phyloP scores from a whole-genome alignment of 2,113 vertebrate species.

The Eulemur macaco region DNA sequence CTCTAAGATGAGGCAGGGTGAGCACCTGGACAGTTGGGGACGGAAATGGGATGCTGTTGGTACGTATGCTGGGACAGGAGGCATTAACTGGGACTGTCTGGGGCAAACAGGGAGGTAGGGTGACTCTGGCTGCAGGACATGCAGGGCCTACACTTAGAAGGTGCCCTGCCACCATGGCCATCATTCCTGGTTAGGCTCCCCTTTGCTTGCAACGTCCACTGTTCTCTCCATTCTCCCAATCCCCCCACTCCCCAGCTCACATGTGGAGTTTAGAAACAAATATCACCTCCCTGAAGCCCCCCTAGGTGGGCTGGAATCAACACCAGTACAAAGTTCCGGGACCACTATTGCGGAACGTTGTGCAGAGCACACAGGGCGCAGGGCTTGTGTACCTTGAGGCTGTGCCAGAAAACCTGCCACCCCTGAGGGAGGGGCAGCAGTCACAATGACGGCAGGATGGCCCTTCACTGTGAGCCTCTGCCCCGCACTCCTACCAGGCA shows the following conservation, averaged over 20 bases:
- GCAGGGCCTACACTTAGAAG: not conserved
- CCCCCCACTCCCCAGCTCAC: not conserved
- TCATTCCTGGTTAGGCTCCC: not conserved
- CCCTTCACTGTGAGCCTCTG: rapidly evolving
- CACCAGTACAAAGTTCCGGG: rapidly evolving
- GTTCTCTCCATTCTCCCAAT: not conserved
- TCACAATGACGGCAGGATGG: not conserved
- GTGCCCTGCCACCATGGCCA: rapidly evolving
- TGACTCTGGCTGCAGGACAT: no score
- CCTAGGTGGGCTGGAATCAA: no score
- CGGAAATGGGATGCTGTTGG: not conserved
- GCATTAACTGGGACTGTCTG: no score
- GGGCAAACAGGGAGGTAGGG: not conserved
- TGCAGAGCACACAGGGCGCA: not conserved
- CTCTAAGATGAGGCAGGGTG: not conserved
- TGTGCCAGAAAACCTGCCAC: not conserved
- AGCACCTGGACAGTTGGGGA: not conserved
- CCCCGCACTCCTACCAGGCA: rapidly evolving
- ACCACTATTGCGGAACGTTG: rapidly evolving
- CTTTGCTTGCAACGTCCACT: not conserved
- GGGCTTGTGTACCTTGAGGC: no score
- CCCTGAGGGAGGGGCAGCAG: not conserved
- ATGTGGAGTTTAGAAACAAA: not conserved
- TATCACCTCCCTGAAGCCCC: not conserved
- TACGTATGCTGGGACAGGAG: rapidly evolving